Evolutionary conservation across 2,113 vertebrate genomes (phyloP), one percentile per base, ranked within the genome.

Genomic region (Dolichotis patagonum): DNA sequence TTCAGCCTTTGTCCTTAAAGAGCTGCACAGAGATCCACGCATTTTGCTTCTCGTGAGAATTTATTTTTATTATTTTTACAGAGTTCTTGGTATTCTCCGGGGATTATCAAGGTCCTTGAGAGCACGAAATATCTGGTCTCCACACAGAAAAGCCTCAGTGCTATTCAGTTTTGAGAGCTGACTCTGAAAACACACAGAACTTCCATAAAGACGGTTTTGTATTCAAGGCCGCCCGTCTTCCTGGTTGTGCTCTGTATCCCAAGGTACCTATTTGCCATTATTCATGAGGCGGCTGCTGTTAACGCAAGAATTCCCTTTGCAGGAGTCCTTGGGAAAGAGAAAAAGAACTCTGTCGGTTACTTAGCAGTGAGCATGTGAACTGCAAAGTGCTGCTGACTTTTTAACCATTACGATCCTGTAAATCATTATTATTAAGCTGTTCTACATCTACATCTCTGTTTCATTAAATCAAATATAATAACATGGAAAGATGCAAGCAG

Each of bases 1-100:
- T 96, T 96, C 49, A 56, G 58, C 89, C 71, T 98, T 98, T 97
- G 60, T 96, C 96, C 96, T 97, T 85, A 85, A 97, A 97, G 97
- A 8, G 26, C 17, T 82, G 38, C 88, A 85, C 49, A 14, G 58
- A 35, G 88, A 85, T 90, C 63, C 96, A 32, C 38, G 7, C 49
- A 87, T 92, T 95, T 98, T 96, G 54, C 80, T 58, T 1, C 92
- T 65, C 22, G 28, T 4, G 63, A 94, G 38, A 97, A 97, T 94
- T 82, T 92, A 92, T 85, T 96, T 90, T 65, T 94, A 54, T 97
- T 96, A 97, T 92, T 96, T 90, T 85, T 88, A 93, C 38, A 88
- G 32, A 81, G 75, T 83, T 75, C 54, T 90, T 58, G 90, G 77
- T 80, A 92, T 87, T 96, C 80, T 91, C 38, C 65, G 82, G 43